phyloP scores from a whole-genome alignment of 2,888 invertebrate species.

The Synergus umbraculus region DNA sequence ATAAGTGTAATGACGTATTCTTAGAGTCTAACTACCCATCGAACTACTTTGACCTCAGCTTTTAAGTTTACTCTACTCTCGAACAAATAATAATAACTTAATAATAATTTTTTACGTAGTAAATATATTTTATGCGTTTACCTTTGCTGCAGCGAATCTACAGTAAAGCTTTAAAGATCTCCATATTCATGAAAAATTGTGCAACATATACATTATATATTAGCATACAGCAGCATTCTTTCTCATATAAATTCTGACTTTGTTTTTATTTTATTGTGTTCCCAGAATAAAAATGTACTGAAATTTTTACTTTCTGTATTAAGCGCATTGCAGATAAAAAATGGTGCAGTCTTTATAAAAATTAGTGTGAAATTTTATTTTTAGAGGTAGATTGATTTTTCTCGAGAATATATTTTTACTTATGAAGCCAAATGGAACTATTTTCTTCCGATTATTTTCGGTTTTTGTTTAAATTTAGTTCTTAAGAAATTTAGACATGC shows the following conservation, averaged over 20 bases:
- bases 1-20: neutral
- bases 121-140: neutral
- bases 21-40: neutral
- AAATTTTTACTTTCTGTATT: neutral
- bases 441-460: neutral
- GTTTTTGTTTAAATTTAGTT: neutral
- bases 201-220: slow-evolving; percentile 5
- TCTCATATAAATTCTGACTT: neutral
- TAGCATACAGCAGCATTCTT: slow-evolving; percentile 3
- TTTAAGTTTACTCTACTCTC: neutral
- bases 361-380: neutral
- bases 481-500: neutral
- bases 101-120: neutral
- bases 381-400: neutral
- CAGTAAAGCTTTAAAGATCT: neutral
- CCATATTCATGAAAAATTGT: slow-evolving; percentile 2
- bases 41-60: slow-evolving; percentile 8
- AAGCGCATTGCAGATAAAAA: slow-evolving; percentile 1
- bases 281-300: neutral
- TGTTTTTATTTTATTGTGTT: neutral
- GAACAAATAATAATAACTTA: neutral
- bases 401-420: neutral
- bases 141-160: neutral
- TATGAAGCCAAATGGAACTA: neutral
- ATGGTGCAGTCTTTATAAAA: neutral